These are phyloP conservation scores for Triplophysa siluroides DNA, from an alignment of 2,113 vertebrate species.

Conservation along the genomic window DNA sequence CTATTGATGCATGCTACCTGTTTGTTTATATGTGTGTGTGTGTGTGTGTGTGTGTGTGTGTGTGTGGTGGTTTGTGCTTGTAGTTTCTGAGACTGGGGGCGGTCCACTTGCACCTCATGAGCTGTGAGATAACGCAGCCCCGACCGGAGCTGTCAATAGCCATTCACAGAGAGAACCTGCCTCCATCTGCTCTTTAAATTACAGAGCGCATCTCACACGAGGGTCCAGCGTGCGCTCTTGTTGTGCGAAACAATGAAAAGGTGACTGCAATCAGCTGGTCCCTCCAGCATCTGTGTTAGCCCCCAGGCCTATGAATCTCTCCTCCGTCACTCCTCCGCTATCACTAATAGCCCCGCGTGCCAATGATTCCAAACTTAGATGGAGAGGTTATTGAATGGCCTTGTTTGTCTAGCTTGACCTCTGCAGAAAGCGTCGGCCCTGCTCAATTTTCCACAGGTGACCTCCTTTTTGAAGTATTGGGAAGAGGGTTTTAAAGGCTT, in stretches of 20 bases:
- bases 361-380: conserved; percentile 64
- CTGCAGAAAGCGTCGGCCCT: conserved; percentile 47
- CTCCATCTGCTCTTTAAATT: conserved; percentile 73
- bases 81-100: conserved; percentile 38
- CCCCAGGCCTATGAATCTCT: conserved; percentile 65
- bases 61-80: no score
- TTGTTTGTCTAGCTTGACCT: conserved; percentile 58
- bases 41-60: no score
- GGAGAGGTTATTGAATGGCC: conserved; percentile 67
- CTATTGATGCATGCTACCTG: background rate
- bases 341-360: conserved; percentile 67
- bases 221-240: conserved; percentile 68
- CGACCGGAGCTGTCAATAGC: conserved; percentile 71
- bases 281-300: conserved; percentile 63
- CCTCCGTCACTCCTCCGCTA: conserved; percentile 63
- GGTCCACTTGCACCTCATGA: conserved; percentile 62
- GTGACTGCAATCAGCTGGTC: conserved; percentile 72
- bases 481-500: conserved; percentile 1
- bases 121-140: conserved; percentile 67
- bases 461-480: background rate
- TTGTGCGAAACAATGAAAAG: conserved; percentile 72
- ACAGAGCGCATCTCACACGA: conserved; percentile 63
- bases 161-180: conserved; percentile 68
- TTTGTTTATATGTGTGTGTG: background rate
- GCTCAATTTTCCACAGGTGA: conserved; percentile 1